Percentiles rank a stretch among this genome's conserved stretches.
Evolutionary conservation across 2,113 vertebrate species (phyloP).

Genomic region (Aleadryas rufinucha): DNA sequence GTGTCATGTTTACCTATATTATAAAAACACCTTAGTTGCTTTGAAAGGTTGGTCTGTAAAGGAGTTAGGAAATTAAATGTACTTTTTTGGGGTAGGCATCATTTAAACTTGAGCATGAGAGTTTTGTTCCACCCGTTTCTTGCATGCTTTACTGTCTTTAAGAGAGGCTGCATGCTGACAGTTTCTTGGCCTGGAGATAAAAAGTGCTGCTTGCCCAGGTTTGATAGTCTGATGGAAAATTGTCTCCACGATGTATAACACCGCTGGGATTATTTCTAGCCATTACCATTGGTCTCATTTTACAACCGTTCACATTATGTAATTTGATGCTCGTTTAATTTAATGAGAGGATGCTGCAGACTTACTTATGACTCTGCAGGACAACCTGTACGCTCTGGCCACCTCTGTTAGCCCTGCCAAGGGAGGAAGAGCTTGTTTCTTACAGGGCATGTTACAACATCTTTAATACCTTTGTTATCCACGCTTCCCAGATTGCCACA

Average conservation of each 20-base stretch:
- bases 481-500: neutral
- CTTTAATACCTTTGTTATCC: neutral
- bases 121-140: neutral
- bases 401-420: neutral
- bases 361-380: slow-evolving; percentile 18
- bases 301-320: slow-evolving; percentile 37
- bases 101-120: neutral
- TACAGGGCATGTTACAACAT: neutral
- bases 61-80: neutral
- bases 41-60: slow-evolving; percentile 3
- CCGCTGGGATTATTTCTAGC: neutral
- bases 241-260: neutral
- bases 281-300: slow-evolving; percentile 22
- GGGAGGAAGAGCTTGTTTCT: neutral
- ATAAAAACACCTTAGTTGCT: neutral
- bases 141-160: neutral
- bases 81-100: neutral
- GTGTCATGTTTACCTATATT: neutral
- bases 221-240: slow-evolving; percentile 5
- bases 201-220: neutral
- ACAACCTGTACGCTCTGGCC: neutral
- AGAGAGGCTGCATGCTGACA: neutral
- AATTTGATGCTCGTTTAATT: slow-evolving; percentile 52
- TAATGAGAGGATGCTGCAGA: slow-evolving; percentile 52
- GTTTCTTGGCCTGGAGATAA: slow-evolving; percentile 33